Conservation (phyloP, 2,888 invertebrate species). For the Sinotaia quadrata region DNA sequence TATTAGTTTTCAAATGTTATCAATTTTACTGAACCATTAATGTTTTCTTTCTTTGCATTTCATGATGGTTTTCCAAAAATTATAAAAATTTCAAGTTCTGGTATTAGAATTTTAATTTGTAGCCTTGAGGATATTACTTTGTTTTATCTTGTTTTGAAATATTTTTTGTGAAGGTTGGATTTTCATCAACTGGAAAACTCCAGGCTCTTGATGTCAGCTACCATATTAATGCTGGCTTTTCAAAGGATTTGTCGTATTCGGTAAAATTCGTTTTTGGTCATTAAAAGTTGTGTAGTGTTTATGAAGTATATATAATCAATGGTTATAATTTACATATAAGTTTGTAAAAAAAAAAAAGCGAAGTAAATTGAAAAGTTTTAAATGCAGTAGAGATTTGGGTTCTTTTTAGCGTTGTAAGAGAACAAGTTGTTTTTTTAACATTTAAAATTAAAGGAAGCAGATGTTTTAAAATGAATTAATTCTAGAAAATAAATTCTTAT, state of each 20-base stretch:
- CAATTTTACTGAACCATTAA: neutral
- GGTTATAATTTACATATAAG: neutral
- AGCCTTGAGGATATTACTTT: neutral
- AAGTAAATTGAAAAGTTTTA: too few species aligned
- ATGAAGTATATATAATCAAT: neutral
- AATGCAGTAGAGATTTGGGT: too few species aligned
- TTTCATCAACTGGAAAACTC: conserved; percentile 83
- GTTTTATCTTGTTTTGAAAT: neutral
- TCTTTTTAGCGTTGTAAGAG: too few species aligned
- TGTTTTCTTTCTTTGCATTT: neutral
- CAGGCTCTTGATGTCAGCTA: conserved; percentile 82
- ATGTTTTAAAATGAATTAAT: neutral
- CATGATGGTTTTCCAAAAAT: too few species aligned
- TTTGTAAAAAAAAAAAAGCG: too few species aligned
- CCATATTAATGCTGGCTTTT: conserved; percentile 88
- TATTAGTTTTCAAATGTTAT: neutral
- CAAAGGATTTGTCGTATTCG: conserved; percentile 80
- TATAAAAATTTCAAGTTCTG: neutral
- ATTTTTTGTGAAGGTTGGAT: conserved; percentile 73
- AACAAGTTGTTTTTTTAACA: too few species aligned
- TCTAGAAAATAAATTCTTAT: conserved; percentile 60
- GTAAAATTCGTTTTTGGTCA: neutral
- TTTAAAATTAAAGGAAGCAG: too few species aligned
- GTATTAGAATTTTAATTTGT: neutral
- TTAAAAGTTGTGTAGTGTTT: neutral